Percentiles rank a stretch among this genome's conserved stretches.
These are phyloP conservation scores for Xiphophorus birchmanni DNA, from an alignment of 2,797 vertebrate genomes.

Conservation along the genomic window DNA sequence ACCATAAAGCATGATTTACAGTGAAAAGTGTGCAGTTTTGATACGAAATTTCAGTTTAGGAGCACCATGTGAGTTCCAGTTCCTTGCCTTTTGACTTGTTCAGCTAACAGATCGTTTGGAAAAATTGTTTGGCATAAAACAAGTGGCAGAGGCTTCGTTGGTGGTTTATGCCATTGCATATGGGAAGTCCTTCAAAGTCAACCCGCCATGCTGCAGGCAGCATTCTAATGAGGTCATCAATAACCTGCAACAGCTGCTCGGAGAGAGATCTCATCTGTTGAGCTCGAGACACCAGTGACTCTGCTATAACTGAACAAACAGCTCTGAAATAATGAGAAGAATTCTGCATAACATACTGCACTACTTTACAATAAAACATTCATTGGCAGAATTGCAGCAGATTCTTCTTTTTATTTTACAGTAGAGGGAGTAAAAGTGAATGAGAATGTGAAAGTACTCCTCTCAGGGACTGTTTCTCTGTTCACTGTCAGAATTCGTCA, in stretches of 20 bases:
- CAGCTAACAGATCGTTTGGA: conserved; percentile 65
- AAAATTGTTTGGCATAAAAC: conserved; percentile 57
- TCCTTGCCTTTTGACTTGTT: conserved; percentile 38
- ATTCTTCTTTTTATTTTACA: conserved; percentile 36
- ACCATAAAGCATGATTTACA: conserved; percentile 6
- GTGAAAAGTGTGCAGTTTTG: conserved; percentile 23
- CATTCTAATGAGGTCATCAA: conserved; percentile 92
- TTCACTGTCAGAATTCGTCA: conserved; percentile 19
- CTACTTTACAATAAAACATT: conserved; percentile 52
- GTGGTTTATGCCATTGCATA: conserved; percentile 73
- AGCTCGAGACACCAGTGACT: conserved; percentile 77
- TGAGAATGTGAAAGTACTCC: conserved; percentile 46
- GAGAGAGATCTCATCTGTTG: conserved; percentile 86
- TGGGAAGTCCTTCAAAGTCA: conserved; percentile 80
- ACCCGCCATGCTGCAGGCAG: conserved; percentile 81
- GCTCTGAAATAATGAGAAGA: conserved; percentile 66
- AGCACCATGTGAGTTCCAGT: conserved; percentile 39
- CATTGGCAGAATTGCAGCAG: conserved; percentile 44
- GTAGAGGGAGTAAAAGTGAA: conserved; percentile 43
- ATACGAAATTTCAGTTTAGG: conserved; percentile 27
- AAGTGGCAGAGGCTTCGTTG: conserved; percentile 54
- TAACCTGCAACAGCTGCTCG: conserved; percentile 93
- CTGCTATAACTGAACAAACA: conserved; percentile 66
- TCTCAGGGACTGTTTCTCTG: conserved; percentile 38
- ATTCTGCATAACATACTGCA: conserved; percentile 48